phyloP scores from a whole-genome alignment of 2,113 vertebrate genomes.

The Plecturocebus donacophilus region DNA sequence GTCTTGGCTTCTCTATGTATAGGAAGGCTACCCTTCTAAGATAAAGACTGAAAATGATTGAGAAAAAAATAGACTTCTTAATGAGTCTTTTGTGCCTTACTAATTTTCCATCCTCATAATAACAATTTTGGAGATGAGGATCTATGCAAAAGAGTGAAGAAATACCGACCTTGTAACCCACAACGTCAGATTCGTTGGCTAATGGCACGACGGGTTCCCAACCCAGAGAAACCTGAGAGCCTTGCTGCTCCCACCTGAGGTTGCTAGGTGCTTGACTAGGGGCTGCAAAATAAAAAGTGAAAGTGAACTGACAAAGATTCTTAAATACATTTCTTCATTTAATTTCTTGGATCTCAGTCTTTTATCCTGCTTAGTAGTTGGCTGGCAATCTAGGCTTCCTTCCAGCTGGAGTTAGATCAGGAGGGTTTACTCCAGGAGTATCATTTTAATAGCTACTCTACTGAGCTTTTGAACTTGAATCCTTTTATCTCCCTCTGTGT shows the following conservation, averaged over 20 bases:
- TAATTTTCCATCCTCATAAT: not conserved
- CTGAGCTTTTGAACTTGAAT: constrained; percentile 63
- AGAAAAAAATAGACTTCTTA: not conserved
- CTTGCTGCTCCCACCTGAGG: constrained; percentile 96
- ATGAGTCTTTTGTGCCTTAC: not conserved
- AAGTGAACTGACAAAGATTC: not conserved
- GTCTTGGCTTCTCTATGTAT: not conserved
- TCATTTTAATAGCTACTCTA: constrained; percentile 70
- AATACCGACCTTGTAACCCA: constrained; percentile 94
- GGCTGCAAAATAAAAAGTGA: constrained; percentile 82
- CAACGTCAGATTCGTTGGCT: constrained; percentile 95
- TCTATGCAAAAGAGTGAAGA: not conserved
- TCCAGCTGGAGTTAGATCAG: constrained; percentile 42
- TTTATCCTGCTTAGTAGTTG: not conserved
- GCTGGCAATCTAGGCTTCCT: not conserved
- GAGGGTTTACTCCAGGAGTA: constrained; percentile 20
- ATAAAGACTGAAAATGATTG: not conserved
- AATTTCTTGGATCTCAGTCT: constrained; percentile 28
- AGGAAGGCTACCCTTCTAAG: not conserved
- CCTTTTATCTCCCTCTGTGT: constrained; percentile 73
- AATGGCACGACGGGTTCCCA: constrained; percentile 95
- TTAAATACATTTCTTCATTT: not conserved
- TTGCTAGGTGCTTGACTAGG: constrained; percentile 93
- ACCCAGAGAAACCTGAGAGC: constrained; percentile 92
- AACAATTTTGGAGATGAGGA: not conserved